phyloP scores from a whole-genome alignment of 2,797 vertebrate genomes.

The Melanotaenia trifasciata region DNA sequence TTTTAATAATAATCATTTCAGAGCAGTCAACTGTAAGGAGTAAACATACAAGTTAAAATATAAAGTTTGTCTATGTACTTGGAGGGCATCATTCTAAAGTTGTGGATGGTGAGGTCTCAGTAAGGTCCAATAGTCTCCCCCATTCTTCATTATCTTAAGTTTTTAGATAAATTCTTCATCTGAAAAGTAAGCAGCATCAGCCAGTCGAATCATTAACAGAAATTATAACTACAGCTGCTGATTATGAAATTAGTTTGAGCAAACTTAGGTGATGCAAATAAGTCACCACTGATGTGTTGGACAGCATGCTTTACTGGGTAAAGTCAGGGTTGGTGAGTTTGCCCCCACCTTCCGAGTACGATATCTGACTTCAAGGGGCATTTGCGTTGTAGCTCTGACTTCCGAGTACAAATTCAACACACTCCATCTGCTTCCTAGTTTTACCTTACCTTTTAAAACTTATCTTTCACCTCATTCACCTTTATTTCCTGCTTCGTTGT shows the following conservation, averaged over 20 bases:
- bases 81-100: background rate
- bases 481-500: constrained; percentile 12
- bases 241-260: background rate
- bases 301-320: no score
- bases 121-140: background rate
- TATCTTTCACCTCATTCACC: background rate
- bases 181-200: constrained; percentile 1
- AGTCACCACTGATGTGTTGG: background rate
- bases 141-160: background rate
- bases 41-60: no score
- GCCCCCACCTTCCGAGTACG: no score
- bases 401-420: no score
- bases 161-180: constrained; percentile 2
- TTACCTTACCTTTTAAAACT: background rate
- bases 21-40: no score
- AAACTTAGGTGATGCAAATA: background rate
- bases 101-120: background rate
- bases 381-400: no score
- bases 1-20: background rate
- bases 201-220: background rate
- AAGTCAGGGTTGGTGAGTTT: no score
- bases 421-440: background rate
- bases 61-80: no score
- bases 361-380: no score
- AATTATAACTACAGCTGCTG: background rate